Base-by-base conservation (phyloP, 2,113 vertebrate genomes). In the Scomber japonicus region DNA sequence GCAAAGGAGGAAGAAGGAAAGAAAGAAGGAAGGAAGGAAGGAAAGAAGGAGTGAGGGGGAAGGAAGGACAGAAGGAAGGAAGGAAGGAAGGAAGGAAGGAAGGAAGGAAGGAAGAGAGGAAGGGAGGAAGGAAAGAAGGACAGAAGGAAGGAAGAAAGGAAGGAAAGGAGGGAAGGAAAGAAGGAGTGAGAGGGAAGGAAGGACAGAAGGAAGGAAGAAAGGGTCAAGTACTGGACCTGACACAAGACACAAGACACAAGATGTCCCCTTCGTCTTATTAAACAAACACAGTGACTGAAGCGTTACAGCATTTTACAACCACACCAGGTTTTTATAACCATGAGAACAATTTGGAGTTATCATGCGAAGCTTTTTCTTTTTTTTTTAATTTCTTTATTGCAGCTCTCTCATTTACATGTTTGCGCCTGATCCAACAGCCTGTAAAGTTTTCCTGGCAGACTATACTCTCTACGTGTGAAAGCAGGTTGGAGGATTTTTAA, bases 341-440 rank as follows among this genome's bases (percentile, higher is more conserved):
- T 65, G 8, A 62, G 16, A 53, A 48, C 11, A 71, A 8, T 13
- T 61, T 10, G 0, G 27, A 7, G 3, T 1, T 0, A 60, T 15
- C 59, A 53, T 35, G 11, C 65, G 13, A 51, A 15, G n/a, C 13
- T 35, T n/a, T 19, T 53, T 49, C 44, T 2, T 21, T 21, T 21
- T 21, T 21, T 21, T 21, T 21, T 21, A 1, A 40, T 44, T 46
- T 87, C 79, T 45, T 72, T 53, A 48, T 55, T 17, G 53, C 1
- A 1, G 59, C 19, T n/a, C 21, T 30, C 54, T 27, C 24, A 3
- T 27, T 27, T 27, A 27, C 24, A 27, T 27, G 24, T 27, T 27
- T 27, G 24, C 24, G 24, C 24, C 24, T 27, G 24, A 27, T 27
- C 24, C 24, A 27, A 27, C 24, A 27, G 24, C 24, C 24, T 27